Conservation (phyloP, 2,113 vertebrate genomes). For the Pedionomus torquatus region DNA sequence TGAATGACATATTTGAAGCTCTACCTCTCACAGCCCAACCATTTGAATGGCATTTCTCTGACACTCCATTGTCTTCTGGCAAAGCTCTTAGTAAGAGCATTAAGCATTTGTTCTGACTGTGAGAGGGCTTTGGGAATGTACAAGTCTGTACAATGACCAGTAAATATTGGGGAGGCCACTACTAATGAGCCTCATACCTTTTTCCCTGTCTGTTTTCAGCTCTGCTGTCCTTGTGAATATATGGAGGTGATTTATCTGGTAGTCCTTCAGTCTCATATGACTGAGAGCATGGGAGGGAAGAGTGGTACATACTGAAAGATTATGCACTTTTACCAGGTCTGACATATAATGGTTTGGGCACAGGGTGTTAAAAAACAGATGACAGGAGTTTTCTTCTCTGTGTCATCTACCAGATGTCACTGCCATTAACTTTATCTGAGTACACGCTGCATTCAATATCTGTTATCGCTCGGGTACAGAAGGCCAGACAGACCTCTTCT, state of each 20-base stretch:
- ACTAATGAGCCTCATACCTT: not conserved
- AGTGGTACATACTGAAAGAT: constrained; percentile 25
- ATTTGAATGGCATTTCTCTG: constrained; percentile 40
- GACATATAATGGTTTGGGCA: constrained; percentile 53
- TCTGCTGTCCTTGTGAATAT: not conserved
- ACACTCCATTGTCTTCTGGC: not conserved
- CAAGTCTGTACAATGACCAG: not conserved
- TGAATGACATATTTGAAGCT: constrained; percentile 32
- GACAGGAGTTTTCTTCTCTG: constrained; percentile 37
- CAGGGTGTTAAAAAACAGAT: constrained; percentile 28
- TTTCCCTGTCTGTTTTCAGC: not conserved
- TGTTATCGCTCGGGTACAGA: constrained; percentile 53
- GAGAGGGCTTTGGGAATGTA: not conserved
- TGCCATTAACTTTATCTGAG: constrained; percentile 58
- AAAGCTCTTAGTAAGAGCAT: constrained; percentile 18
- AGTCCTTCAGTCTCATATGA: constrained; percentile 14
- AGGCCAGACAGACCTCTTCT: constrained; percentile 34
- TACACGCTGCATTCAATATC: constrained; percentile 34
- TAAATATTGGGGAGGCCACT: not conserved
- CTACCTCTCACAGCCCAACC: not conserved
- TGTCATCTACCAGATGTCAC: constrained; percentile 48
- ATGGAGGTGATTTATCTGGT: not conserved
- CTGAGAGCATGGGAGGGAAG: not conserved
- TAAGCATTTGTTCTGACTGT: constrained; percentile 8
- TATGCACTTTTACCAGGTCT: constrained; percentile 32